Evolutionary conservation across 92 coral and sea anemone genomes (phyloP), one percentile per base, ranked within the genome.

Genomic region (Anthopleura xanthogrammica): DNA sequence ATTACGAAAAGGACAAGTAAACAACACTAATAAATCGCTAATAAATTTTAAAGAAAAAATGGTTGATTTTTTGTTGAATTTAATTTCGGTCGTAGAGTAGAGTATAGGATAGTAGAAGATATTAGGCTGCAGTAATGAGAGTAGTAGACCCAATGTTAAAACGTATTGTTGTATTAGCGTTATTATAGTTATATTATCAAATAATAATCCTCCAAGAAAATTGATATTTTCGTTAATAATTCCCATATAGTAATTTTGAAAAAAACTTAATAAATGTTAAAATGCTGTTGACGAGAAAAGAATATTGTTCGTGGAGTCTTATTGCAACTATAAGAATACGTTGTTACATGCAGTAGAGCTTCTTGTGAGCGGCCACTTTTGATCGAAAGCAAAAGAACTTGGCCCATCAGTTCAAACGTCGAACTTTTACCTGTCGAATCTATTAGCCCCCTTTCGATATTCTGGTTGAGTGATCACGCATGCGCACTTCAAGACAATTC

Each of bases 141-240:
- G 74, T 68, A 36, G 74, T 29, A 36, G 8, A 68, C 43, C 58
- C 13, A 12, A 68, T 29, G 29, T 68, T 7, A 12, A 68, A 68
- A 8, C 24, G 42, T 29, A 8, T 7, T 68, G 72, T 22, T 20
- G 74, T 22, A 19, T 68, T 29, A 68, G 74, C 24, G 41, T 54
- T 54, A 54, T 54, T 7, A 54, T 68, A 68, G 42, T 68, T 36
- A 68, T 68, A 36, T 68, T 68, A 68, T 23, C 42, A 24, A 68
- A 68, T 68, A 68, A 68, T 68, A 68, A 68, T 23, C 74, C 29
- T 23, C 46, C 74, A 10, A 68, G 24, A n/a, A 68, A 68, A 68
- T 29, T 3, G 36, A 29, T 68, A 68, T 68, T 68, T 68, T 68
- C 42, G 74, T 68, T 29, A 68, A 68, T 36, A 68, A 68, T 10